Base-by-base conservation (phyloP, 2,797 vertebrate genomes). In the Sarcoramphus papa region DNA sequence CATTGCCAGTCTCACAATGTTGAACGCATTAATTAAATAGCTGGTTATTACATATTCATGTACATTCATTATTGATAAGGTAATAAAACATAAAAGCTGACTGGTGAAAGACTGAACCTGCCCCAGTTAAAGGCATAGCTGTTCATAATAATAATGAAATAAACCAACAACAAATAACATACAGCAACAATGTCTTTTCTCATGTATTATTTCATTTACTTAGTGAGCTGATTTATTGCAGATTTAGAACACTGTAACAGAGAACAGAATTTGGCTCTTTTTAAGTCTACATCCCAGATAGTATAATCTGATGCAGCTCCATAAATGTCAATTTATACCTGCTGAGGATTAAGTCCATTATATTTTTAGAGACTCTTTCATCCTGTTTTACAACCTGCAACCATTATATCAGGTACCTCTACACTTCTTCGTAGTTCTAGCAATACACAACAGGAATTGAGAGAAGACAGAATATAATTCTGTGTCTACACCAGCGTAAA, bases 61-160 rank as follows among this genome's bases (percentile, higher is more conserved):
- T 85, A 78, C 88, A 95, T 96, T 88, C 54, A 97, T 97, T 94
- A 96, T 96, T 97, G 93, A 96, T 96, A 74, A 82, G n/a, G 59
- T 88, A 97, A 93, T 96, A 94, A 97, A 95, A 94, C 86, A 95
- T 95, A 95, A 97, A 97, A 93, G 83, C 90, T 96, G 67, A 70
- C 63, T 96, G 41, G 53, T 70, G 89, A 79, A 91, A 95, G 82
- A 56, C 70, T 85, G 77, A 96, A 89, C 87, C 54, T 93, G 85
- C n/a, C 59, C 90, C 79, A 93, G 67, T 96, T 95, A 96, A 90
- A 97, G 79, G 82, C 82, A 93, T 37, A 94, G 90, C 41, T 81
- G 20, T 73, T 92, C 73, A 27, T 45, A 85, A 88, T 28, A 93
- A 65, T 65, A 84, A 91, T 47, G 43, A 82, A 91, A 85, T 77